phyloP scores from a whole-genome alignment of 1,140 invertebrate species.

The Nephila pilipes region DNA sequence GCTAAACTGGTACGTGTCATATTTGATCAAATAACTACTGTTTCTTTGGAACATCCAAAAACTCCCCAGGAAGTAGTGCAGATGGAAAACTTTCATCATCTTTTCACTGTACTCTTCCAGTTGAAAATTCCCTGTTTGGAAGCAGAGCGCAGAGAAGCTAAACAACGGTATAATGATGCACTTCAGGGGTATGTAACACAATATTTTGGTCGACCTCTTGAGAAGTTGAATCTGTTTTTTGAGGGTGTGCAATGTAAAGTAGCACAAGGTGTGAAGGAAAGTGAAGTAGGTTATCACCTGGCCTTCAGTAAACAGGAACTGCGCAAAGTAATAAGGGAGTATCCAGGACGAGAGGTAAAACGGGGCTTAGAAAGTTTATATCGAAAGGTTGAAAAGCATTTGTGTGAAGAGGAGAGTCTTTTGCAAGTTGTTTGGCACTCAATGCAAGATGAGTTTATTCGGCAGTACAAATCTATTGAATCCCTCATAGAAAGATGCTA shows the following conservation, averaged over 20 bases:
- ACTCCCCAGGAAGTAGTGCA: conserved; percentile 96
- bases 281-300: conserved; percentile 98
- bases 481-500: conserved; percentile 97
- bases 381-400: conserved; percentile 96
- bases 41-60: conserved; percentile 93
- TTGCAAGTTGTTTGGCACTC: conserved; percentile 98
- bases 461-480: conserved; percentile 97
- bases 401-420: conserved; percentile 96
- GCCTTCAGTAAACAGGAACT: conserved; percentile 98
- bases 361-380: conserved; percentile 97
- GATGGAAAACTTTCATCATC: conserved; percentile 99
- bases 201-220: conserved; percentile 96
- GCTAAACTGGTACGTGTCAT: conserved; percentile 91
- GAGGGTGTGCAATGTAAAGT: conserved; percentile 96
- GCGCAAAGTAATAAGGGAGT: conserved; percentile 96
- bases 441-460: conserved; percentile 99
- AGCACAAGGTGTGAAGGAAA: conserved; percentile 95
- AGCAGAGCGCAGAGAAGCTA: conserved; percentile 93
- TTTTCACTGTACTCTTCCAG: conserved; percentile 92
- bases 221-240: conserved; percentile 97
- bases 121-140: conserved; percentile 96
- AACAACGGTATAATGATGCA: conserved; percentile 94
- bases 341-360: conserved; percentile 95
- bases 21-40: conserved; percentile 90
- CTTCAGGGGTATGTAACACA: conserved; percentile 91